phyloP scores from a whole-genome alignment of 2,113 vertebrate genomes.

The Ascaphus truei region DNA sequence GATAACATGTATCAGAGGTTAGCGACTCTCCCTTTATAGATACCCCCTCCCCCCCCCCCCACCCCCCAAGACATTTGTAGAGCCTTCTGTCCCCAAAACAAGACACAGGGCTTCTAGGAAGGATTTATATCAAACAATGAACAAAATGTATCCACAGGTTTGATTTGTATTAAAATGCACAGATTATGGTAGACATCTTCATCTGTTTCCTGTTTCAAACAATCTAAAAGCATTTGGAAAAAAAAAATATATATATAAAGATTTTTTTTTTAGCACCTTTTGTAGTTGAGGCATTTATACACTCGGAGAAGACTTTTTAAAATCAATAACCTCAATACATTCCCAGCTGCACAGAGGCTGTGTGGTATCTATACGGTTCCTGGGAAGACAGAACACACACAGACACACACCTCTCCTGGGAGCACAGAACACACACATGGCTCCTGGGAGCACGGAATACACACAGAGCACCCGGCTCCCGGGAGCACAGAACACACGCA shows the following conservation, averaged over 20 bases:
- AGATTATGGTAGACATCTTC: conserved; percentile 58
- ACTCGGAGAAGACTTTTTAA: conserved; percentile 4
- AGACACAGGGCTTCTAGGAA: conserved; percentile 57
- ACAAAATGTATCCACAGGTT: conserved; percentile 56
- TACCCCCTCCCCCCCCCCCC: no score
- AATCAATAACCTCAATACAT: background rate
- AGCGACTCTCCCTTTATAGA: no score
- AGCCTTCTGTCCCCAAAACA: no score
- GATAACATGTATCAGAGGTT: no score
- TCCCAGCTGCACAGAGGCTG: conserved; percentile 1
- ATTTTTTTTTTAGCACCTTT: conserved; percentile 30
- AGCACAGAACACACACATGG: background rate
- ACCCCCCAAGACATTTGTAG: no score
- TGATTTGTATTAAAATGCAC: conserved; percentile 56
- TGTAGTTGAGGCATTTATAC: conserved; percentile 14
- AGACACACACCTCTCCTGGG: background rate
- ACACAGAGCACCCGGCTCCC: background rate
- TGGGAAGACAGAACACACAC: background rate
- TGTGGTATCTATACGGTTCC: background rate
- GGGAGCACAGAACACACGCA: background rate
- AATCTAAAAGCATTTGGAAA: conserved; percentile 33
- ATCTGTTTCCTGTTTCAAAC: conserved; percentile 32
- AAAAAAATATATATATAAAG: no score
- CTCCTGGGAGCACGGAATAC: background rate
- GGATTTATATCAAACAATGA: conserved; percentile 51